A percentile compares a stretch with the other conserved stretches of the same genome.
These are phyloP conservation scores for Numenius phaeopus DNA, from an alignment of 2,797 vertebrate species.

Conservation along the genomic window DNA sequence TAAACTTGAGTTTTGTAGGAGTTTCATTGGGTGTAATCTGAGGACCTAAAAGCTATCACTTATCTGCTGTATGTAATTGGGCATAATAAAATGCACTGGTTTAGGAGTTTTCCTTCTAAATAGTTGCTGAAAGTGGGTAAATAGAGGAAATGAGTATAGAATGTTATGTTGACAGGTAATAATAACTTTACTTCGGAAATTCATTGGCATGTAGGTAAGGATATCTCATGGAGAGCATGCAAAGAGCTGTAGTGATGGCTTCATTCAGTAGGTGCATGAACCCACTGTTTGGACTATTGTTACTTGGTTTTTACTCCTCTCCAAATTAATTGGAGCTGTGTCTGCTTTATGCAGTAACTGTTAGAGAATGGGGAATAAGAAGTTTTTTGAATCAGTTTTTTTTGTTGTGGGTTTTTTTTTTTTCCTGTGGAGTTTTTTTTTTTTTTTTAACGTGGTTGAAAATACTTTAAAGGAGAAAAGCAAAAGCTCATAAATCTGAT, in stretches of 20 bases:
- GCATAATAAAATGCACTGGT: background rate
- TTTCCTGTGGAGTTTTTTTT: background rate
- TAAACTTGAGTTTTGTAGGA: background rate
- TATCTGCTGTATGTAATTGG: background rate
- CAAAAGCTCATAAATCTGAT: background rate
- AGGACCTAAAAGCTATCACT: background rate
- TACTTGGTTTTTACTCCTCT: background rate
- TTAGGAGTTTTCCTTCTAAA: background rate
- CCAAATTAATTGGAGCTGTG: background rate
- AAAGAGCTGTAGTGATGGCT: background rate
- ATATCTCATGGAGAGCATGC: background rate
- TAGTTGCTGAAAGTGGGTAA: background rate
- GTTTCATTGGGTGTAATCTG: background rate
- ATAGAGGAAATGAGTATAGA: background rate
- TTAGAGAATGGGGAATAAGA: background rate
- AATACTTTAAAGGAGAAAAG: background rate
- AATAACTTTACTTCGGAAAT: background rate
- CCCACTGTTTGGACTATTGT: background rate
- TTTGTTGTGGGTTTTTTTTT: background rate
- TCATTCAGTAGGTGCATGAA: background rate
- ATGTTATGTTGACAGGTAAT: background rate
- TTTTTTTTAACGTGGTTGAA: background rate
- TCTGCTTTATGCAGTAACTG: background rate
- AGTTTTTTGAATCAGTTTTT: background rate
- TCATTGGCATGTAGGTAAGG: background rate